Base-by-base conservation (phyloP, 64 coral and sea anemone species). In the Cladopsammia gracilis region DNA sequence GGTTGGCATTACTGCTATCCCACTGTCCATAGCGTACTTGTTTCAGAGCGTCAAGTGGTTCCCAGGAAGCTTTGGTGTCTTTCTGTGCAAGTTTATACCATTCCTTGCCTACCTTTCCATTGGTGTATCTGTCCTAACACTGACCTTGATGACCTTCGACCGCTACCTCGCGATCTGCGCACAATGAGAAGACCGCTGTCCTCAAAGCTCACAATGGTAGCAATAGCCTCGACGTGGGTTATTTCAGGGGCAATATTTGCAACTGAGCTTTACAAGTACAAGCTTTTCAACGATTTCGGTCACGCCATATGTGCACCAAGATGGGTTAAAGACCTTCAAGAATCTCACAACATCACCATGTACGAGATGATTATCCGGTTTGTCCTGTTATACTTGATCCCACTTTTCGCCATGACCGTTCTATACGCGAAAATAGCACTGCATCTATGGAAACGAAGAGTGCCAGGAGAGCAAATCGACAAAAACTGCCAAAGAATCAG, bases 311-410 rank as follows among this genome's bases (percentile, higher is more conserved):
- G 88, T 45, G 26, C 65, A 6, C 65, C 88, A 14, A 67, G 25
- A 12, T 90, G 88, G 88, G 65, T 65, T 0, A 20, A 61, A 7
- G 13, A 75, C 24, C 59, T 79, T 48, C 61, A 13, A 10, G 65
- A 25, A 7, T 53, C 65, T 25, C 20, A 70, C 4, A 20, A 68
- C 18, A 24, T 90, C 0, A 64, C 48, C 4, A 58, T 56, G 50
- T 70, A 79, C 11, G 88, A 90, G 57, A 80, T 90, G 88, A 43
- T 69, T 19, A 9, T 81, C 16, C 77, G 64, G 75, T 53, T 90
- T 49, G 47, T 77, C 62, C 16, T 90, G 76, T 70, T 77, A 24
- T 90, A 90, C 78, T 57, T 76, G 75, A 70, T 90, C 34, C 88
- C 88, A 20, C 59, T 90, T 50, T 23, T 90, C 13, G 7, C 60